Percentiles rank a stretch among this genome's conserved stretches.
Conservation (phyloP, 2,888 invertebrate species). For the Scaptomyza flava region DNA sequence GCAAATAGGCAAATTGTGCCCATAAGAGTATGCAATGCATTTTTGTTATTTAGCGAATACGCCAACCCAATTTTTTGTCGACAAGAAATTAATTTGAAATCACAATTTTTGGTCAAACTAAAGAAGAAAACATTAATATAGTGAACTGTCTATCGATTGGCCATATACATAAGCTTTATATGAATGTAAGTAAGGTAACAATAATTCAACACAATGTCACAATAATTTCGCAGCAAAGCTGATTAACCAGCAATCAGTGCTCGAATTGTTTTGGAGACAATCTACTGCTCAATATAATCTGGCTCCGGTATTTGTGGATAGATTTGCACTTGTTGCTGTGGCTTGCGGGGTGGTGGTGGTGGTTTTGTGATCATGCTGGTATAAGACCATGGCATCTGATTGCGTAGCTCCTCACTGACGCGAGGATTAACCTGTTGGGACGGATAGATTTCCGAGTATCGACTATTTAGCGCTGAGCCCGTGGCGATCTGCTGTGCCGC, state of each 20-base stretch:
- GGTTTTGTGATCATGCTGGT: constrained; percentile 76
- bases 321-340: constrained; percentile 85
- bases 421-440: constrained; percentile 64
- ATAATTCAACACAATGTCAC: constrained; percentile 62
- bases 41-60: not conserved
- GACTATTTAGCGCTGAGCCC: constrained; percentile 78
- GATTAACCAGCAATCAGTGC: constrained; percentile 45
- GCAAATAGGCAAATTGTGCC: not conserved
- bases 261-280: not conserved
- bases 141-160: constrained; percentile 31
- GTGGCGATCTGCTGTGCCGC: constrained; percentile 73
- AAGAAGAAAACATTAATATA: constrained; percentile 4
- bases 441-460: constrained; percentile 77
- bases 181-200: constrained; percentile 73
- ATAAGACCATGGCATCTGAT: constrained; percentile 88
- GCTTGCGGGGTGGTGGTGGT: constrained; percentile 71
- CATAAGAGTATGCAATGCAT: not conserved
- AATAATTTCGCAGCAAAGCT: constrained; percentile 26
- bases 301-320: constrained; percentile 87
- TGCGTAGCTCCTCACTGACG: constrained; percentile 85
- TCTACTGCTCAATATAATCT: constrained; percentile 85
- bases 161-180: constrained; percentile 73
- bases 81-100: not conserved
- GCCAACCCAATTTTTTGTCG: not conserved
- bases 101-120: not conserved